These are phyloP conservation scores for Echinometra lucunter DNA, from an alignment of 53 echinoderm and acorn worm species.

Conservation along the genomic window DNA sequence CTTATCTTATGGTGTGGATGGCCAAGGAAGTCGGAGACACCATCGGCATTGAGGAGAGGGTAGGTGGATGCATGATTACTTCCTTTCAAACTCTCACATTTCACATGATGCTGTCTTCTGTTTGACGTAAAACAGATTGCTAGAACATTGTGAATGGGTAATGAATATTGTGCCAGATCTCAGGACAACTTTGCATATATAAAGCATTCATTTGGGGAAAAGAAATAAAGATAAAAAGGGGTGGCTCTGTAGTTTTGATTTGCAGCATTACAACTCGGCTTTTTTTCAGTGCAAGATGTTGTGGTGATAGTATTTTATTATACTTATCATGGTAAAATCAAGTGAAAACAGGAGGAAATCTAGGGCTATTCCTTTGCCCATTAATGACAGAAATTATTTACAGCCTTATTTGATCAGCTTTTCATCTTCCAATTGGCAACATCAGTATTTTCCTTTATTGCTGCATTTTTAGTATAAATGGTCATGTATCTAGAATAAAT, in stretches of 20 bases:
- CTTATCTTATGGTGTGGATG: conserved; percentile 99
- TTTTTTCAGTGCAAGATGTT: too few relatives aligned
- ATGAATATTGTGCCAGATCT: neutral
- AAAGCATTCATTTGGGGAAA: neutral
- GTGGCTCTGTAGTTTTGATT: neutral
- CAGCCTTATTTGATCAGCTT: too few relatives aligned
- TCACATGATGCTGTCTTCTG: neutral
- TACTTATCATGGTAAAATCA: too few relatives aligned
- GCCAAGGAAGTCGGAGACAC: conserved; percentile 86
- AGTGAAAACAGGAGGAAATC: too few relatives aligned
- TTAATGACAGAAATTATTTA: too few relatives aligned
- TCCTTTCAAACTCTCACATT: neutral
- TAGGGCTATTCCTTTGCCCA: too few relatives aligned
- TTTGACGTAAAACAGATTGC: neutral
- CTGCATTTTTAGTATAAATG: too few relatives aligned
- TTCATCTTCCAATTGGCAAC: too few relatives aligned
- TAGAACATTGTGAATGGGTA: neutral
- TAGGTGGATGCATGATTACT: conserved; percentile 43
- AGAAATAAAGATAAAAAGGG: neutral
- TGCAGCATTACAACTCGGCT: neutral
- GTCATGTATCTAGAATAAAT: too few relatives aligned
- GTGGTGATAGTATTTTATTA: too few relatives aligned
- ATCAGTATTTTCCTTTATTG: too few relatives aligned
- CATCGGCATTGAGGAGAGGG: conserved; percentile 76
- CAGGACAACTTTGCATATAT: neutral